phyloP scores from a whole-genome alignment of 2,797 vertebrate species.

The Chaetodon trifasciatus region DNA sequence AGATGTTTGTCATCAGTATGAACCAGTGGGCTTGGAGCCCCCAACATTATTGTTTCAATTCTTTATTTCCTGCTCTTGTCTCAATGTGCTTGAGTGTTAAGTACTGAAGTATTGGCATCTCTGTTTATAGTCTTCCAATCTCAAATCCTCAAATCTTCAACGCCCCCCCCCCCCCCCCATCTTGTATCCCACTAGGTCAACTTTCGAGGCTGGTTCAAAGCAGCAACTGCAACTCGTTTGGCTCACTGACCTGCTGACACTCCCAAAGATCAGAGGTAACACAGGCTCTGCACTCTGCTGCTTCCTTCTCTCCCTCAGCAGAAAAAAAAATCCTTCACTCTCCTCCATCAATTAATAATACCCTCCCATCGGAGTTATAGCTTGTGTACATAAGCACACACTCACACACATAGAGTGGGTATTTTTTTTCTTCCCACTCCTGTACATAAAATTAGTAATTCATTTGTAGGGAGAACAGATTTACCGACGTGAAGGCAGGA shows the following conservation, averaged over 20 bases:
- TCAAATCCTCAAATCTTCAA: too few species aligned
- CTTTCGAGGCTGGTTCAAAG: slow-evolving; percentile 72
- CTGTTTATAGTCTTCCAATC: slow-evolving; percentile 4
- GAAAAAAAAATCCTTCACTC: slow-evolving; percentile 40
- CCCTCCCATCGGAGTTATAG: slow-evolving; percentile 62
- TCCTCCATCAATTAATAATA: slow-evolving; percentile 70
- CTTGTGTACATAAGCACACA: slow-evolving; percentile 64
- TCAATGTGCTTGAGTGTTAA: neutral
- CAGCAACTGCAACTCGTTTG: slow-evolving; percentile 51
- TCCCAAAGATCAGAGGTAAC: slow-evolving; percentile 72
- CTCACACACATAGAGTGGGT: slow-evolving; percentile 7
- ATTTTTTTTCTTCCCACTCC: slow-evolving; percentile 41
- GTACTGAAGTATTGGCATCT: neutral
- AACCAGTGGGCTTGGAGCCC: neutral
- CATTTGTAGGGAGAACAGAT: slow-evolving; percentile 81
- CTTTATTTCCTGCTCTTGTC: neutral
- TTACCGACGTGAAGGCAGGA: slow-evolving; percentile 75
- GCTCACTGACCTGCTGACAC: slow-evolving; percentile 72
- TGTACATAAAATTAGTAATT: slow-evolving; percentile 82
- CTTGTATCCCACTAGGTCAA: slow-evolving; percentile 22
- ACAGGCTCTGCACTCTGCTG: slow-evolving; percentile 15
- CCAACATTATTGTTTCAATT: neutral
- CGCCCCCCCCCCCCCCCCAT: slow-evolving; percentile 1
- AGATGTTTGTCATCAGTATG: neutral
- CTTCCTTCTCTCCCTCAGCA: slow-evolving; percentile 26